A percentile compares a stretch with the other conserved stretches of the same genome.
Evolutionary conservation across 2,888 invertebrate genomes (phyloP).

Genomic region (Lycia hirtaria): DNA sequence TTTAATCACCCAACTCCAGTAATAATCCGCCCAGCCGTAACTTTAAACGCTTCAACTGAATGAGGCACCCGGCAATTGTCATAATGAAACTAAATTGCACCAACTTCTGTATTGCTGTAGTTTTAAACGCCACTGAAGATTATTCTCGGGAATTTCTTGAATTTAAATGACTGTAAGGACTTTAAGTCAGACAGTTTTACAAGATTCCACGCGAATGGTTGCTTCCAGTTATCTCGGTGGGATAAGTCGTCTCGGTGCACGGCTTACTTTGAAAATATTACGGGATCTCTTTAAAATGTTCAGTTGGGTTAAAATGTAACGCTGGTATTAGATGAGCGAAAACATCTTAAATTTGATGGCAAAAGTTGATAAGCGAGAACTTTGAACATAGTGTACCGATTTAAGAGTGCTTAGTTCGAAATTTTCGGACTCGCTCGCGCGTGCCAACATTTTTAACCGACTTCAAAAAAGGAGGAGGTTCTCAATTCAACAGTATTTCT

Average conservation of each 20-base stretch:
- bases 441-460: no score
- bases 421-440: no score
- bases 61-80: slow-evolving; percentile 41
- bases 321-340: no score
- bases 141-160: slow-evolving; percentile 21
- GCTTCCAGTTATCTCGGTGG: slow-evolving; percentile 8
- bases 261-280: slow-evolving; percentile 2
- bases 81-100: slow-evolving; percentile 48
- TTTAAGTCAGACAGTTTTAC: slow-evolving; percentile 17
- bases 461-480: no score
- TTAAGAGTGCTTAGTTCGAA: no score
- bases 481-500: no score
- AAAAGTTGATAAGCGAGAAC: no score
- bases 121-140: slow-evolving; percentile 26
- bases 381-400: no score
- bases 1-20: slow-evolving; percentile 32
- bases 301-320: not conserved
- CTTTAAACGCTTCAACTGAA: slow-evolving; percentile 49
- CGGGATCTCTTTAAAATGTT: not conserved
- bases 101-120: slow-evolving; percentile 40
- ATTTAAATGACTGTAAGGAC: slow-evolving; percentile 17
- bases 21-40: slow-evolving; percentile 41
- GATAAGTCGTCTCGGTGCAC: not conserved
- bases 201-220: slow-evolving; percentile 9
- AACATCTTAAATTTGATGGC: no score